Evolutionary conservation across 2,113 vertebrate species (phyloP).

Genomic region (Oreotrochilus melanogaster): DNA sequence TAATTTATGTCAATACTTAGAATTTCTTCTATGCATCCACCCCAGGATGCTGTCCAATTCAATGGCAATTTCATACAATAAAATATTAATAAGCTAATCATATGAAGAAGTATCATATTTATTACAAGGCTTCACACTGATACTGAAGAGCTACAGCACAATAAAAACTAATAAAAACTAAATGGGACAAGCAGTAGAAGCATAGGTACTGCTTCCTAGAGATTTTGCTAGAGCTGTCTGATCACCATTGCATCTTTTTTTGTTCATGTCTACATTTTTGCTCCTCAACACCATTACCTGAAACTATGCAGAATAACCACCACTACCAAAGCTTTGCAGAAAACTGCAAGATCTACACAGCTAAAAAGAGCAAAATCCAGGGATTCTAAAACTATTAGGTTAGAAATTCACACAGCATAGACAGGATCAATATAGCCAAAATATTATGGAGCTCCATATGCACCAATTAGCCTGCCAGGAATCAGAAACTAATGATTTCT

Average conservation of each 20-base stretch:
- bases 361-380: not conserved
- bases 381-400: not conserved
- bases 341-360: not conserved
- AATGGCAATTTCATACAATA: not conserved
- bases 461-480: not conserved
- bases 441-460: not conserved
- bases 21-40: not conserved
- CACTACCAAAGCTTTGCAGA: not conserved
- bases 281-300: not conserved
- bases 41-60: not conserved
- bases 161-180: not conserved
- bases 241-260: not conserved
- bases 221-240: not conserved
- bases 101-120: not conserved
- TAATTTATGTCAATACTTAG: not conserved
- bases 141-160: not conserved
- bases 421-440: not conserved
- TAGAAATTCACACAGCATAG: not conserved
- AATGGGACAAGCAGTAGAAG: not conserved
- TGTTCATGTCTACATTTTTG: not conserved
- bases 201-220: not conserved
- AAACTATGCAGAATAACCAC: not conserved
- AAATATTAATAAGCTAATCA: not conserved
- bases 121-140: not conserved
- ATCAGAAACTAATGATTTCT: not conserved